Evolutionary conservation across 2,888 invertebrate genomes (phyloP).

Genomic region (Chelonus formosanus): DNA sequence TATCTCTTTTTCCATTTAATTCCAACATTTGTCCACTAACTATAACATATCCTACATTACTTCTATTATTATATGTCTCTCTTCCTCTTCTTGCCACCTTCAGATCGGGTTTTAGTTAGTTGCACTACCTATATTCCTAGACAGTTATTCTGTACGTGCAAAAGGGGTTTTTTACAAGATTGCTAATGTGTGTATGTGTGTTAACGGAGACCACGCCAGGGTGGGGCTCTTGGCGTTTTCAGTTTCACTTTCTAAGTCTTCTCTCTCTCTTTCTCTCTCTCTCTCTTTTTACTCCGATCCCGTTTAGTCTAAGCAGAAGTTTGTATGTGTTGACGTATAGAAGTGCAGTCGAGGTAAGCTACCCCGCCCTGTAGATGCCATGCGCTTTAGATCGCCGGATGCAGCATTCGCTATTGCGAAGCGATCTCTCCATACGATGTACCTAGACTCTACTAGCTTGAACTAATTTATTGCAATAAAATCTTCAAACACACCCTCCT

Average conservation of each 20-base stretch:
- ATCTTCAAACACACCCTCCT: conserved; percentile 18
- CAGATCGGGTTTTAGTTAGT: conserved; percentile 8
- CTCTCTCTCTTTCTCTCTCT: too few relatives aligned
- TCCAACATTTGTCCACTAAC: neutral
- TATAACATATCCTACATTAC: conserved; percentile 26
- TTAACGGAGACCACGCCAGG: conserved; percentile 59
- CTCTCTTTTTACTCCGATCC: conserved; percentile 44
- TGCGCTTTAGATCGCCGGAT: conserved; percentile 40
- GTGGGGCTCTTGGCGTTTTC: conserved; percentile 63
- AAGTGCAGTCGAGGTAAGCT: conserved; percentile 40
- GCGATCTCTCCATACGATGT: conserved; percentile 14
- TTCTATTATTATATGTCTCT: conserved; percentile 24
- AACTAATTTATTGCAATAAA: conserved; percentile 15
- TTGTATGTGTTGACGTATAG: conserved; percentile 22
- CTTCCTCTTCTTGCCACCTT: conserved; percentile 15
- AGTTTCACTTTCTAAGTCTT: conserved; percentile 64
- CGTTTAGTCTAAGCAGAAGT: conserved; percentile 18
- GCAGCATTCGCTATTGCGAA: conserved; percentile 46
- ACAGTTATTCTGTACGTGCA: neutral
- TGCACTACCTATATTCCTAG: conserved; percentile 2
- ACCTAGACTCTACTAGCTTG: neutral
- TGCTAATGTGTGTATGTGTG: conserved; percentile 35
- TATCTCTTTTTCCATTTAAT: too few relatives aligned
- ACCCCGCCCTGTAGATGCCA: conserved; percentile 45
- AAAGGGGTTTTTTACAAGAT: neutral